phyloP scores from a whole-genome alignment of 2,113 vertebrate species.

The Poecile atricapillus region DNA sequence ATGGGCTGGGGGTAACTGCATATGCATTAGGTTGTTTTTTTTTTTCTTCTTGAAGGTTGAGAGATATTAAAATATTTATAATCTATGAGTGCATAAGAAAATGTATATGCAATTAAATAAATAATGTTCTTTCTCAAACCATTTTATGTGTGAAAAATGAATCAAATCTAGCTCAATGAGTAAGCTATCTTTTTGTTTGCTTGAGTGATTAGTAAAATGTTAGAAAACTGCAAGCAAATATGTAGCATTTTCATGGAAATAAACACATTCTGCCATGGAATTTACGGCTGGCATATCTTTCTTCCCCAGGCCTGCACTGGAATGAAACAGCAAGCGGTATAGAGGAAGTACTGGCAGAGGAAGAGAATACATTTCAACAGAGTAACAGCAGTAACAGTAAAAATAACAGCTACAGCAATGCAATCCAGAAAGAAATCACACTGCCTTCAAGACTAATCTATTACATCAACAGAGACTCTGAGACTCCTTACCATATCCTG shows the following conservation, averaged over 20 bases:
- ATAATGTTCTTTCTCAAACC: not conserved
- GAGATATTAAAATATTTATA: constrained; percentile 6
- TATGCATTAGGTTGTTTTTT: not conserved
- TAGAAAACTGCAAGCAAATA: not conserved
- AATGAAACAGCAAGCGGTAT: constrained; percentile 74
- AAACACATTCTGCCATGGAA: not conserved
- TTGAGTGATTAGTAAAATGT: not conserved
- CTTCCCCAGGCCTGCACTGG: constrained; percentile 69
- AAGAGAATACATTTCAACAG: constrained; percentile 68
- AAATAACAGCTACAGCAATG: constrained; percentile 76
- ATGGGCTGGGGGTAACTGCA: not conserved
- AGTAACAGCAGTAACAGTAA: constrained; percentile 77
- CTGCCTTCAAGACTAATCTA: constrained; percentile 94
- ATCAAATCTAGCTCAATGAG: not conserved
- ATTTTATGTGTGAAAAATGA: not conserved
- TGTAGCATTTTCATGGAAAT: not conserved
- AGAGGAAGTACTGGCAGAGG: constrained; percentile 54
- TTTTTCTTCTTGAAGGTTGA: not conserved
- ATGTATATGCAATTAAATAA: not conserved
- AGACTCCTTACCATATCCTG: constrained; percentile 93
- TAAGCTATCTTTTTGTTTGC: not conserved
- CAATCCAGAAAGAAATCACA: constrained; percentile 83
- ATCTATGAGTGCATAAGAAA: not conserved
- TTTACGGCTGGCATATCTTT: constrained; percentile 38
- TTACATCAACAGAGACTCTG: constrained; percentile 91